These are phyloP conservation scores for Pristionchus fissidentatus DNA, from an alignment of 2,888 invertebrate species.

Conservation along the genomic window DNA sequence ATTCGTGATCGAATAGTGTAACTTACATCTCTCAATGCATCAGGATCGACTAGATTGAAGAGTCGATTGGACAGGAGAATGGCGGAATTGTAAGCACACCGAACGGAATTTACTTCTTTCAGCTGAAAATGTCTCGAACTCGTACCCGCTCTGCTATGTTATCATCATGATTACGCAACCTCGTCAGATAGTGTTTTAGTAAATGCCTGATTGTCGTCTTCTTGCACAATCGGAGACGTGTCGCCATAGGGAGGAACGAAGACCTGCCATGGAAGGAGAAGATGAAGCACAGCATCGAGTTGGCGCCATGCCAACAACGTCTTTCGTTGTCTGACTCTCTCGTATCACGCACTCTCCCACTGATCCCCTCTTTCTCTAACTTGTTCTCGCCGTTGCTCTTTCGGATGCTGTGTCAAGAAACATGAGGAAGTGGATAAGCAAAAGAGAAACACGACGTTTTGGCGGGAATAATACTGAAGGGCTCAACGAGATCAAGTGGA, in stretches of 20 bases:
- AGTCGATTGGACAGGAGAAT: slow-evolving; percentile 62
- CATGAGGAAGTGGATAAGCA: too few species aligned
- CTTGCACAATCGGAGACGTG: background rate
- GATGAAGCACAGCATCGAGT: too few species aligned
- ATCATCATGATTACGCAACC: background rate
- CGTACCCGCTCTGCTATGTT: background rate
- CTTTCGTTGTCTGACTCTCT: background rate
- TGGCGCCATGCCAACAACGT: too few species aligned
- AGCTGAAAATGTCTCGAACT: background rate
- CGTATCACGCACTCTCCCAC: background rate
- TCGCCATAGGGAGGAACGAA: slow-evolving; percentile 45
- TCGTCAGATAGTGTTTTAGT: background rate
- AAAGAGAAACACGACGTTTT: background rate
- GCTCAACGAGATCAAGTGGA: too few species aligned
- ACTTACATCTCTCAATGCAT: background rate
- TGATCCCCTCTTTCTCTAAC: too few species aligned
- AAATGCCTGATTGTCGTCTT: background rate
- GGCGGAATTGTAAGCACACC: slow-evolving; percentile 61
- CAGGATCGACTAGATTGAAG: slow-evolving; percentile 52
- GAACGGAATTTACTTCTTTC: background rate
- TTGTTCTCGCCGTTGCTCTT: too few species aligned
- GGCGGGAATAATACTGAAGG: too few species aligned
- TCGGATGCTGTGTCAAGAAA: too few species aligned
- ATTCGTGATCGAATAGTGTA: too few species aligned
- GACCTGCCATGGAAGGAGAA: slow-evolving; percentile 7